Evolutionary conservation across 2,888 invertebrate species (phyloP).

Genomic region (Patella ulyssiponensis): DNA sequence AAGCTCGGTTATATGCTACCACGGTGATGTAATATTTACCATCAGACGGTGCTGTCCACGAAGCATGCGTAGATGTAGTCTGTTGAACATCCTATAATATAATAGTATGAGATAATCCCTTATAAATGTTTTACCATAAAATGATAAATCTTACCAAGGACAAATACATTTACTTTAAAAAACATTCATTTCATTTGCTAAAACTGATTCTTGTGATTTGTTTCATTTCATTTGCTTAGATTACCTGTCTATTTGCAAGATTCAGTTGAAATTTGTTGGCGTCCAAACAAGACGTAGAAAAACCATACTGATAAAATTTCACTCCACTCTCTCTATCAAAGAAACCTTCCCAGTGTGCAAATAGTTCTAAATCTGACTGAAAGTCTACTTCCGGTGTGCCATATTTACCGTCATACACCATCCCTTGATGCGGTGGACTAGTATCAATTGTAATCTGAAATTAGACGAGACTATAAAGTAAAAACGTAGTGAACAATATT

Average conservation of each 20-base stretch:
- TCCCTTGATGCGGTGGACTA: conserved; percentile 52
- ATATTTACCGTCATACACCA: conserved; percentile 47
- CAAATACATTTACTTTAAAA: too few species aligned
- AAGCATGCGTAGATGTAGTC: conserved; percentile 36
- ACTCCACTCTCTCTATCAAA: conserved; percentile 59
- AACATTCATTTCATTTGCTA: too few species aligned
- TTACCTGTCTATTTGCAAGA: too few species aligned
- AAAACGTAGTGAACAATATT: background rate
- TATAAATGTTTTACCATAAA: too few species aligned
- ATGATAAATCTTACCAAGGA: too few species aligned
- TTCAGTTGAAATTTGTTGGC: conserved; percentile 19
- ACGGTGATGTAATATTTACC: conserved; percentile 53
- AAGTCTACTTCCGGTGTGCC: conserved; percentile 52
- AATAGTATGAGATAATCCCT: too few species aligned
- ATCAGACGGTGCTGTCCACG: conserved; percentile 34
- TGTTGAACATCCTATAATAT: conserved; percentile 12
- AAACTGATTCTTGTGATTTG: too few species aligned
- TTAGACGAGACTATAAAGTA: background rate
- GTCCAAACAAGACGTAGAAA: conserved; percentile 35
- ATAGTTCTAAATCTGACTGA: conserved; percentile 38
- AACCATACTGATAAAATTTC: conserved; percentile 49
- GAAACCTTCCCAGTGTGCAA: conserved; percentile 55
- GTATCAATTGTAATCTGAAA: conserved; percentile 55
- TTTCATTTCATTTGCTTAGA: too few species aligned
- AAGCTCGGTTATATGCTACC: conserved; percentile 54